Base-by-base conservation (phyloP, 2,113 vertebrate species). In the Oplegnathus fasciatus region DNA sequence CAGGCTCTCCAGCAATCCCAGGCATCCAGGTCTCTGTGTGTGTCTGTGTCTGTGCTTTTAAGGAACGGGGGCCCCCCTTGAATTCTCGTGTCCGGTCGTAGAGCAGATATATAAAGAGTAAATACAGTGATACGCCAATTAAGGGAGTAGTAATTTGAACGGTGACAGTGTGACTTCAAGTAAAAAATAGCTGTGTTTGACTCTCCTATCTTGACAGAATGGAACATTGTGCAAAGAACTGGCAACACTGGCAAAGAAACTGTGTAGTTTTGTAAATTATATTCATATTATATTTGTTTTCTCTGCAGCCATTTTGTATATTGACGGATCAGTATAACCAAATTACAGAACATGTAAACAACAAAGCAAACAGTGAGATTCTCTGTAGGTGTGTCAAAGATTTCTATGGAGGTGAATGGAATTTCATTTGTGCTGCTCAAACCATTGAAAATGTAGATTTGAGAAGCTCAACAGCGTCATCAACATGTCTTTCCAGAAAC, bases 1-100 rank as follows among this genome's bases (percentile, higher is more conserved):
- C 83, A 80, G 83, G 86, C 83, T 84, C 88, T 88, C 76, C 80
- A 87, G 88, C 64, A 76, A 92, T 93, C 62, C 87, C 28, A 76
- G 85, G 88, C 83, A 92, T 90, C 64, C 78, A 50, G 54, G 44
- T 62, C 54, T 72, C 42, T 75, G 20, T 72, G 65, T 74, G 61
- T 85, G 61, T 42, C 30, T 57, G 44, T 58, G 30, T 54, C 37
- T 78, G 68, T 68, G 46, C 52, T 80, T 81, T 80, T 68, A 83
- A 83, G 75, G 69, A 85, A 77, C 28, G 9, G 40, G 13, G 3
- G 2, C 58, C 30, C 28, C 70, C 15, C 20, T 20, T 9, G 46
- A 48, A 70, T 55, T 54, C 52, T 40, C 2, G 54, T 32, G 62
- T 74, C 69, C 37, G 7, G 30, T 80, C 10, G 6, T 26, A 65